Conservation (phyloP, 2,797 vertebrate species). For the Scomberomorus guttatus region DNA sequence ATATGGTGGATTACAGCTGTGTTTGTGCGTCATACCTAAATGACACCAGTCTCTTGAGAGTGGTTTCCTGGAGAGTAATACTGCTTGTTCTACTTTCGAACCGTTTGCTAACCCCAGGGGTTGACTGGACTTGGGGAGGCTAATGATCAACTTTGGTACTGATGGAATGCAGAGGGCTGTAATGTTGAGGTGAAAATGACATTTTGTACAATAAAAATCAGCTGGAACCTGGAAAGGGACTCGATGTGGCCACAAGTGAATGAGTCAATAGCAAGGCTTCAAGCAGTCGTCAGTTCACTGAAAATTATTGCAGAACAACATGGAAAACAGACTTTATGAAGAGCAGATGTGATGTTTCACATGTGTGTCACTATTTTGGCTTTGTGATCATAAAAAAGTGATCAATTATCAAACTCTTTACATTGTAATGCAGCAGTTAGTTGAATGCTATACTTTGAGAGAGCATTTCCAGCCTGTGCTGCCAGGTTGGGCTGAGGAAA, state of each 20-base stretch:
- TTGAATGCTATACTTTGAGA: not conserved
- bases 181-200: conserved; percentile 22
- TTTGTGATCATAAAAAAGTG: not conserved
- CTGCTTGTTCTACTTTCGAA: conserved; percentile 43
- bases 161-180: conserved; percentile 25
- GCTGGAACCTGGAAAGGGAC: conserved; percentile 5
- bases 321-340: not conserved
- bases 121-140: conserved; percentile 31
- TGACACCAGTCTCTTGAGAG: conserved; percentile 73
- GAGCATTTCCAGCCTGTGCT: not conserved
- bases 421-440: not conserved
- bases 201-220: conserved; percentile 21
- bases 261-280: not conserved
- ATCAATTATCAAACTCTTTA: not conserved
- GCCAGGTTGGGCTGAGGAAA: not conserved
- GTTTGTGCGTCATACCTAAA: conserved; percentile 81
- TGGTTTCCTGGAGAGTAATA: conserved; percentile 55
- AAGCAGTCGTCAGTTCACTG: not conserved
- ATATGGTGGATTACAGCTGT: conserved; percentile 72
- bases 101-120: conserved; percentile 44
- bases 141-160: conserved; percentile 61
- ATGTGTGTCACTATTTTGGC: not conserved
- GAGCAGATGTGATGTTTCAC: not conserved
- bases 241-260: not conserved
- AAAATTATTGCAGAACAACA: not conserved